Percentiles rank a stretch among this genome's conserved stretches.
Conservation (phyloP, 2,113 vertebrate genomes). For the Pogonocichla stellata region DNA sequence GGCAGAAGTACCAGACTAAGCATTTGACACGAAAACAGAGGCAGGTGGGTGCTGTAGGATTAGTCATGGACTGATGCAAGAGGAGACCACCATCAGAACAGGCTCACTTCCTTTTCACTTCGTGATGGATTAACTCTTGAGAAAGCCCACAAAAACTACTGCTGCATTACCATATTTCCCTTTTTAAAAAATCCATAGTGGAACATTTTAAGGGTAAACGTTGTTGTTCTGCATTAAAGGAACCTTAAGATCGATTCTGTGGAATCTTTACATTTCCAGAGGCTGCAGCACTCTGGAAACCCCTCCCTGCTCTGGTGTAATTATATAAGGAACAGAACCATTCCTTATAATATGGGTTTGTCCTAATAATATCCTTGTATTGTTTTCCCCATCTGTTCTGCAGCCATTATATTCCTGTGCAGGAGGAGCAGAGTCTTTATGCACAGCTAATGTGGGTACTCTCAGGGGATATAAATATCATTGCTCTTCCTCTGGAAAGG, state of each 20-base stretch:
- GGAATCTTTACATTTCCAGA: background rate
- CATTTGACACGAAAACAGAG: background rate
- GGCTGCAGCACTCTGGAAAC: background rate
- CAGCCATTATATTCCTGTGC: background rate
- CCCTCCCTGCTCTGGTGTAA: background rate
- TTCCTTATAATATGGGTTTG: background rate
- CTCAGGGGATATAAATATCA: constrained; percentile 8
- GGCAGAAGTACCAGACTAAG: background rate
- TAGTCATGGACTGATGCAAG: background rate
- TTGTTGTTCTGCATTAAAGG: background rate
- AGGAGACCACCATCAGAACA: background rate
- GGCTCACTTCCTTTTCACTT: background rate
- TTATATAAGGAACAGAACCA: background rate
- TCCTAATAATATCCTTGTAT: background rate
- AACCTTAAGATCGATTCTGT: accelerated
- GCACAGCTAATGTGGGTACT: background rate
- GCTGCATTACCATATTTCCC: background rate
- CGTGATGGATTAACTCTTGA: background rate
- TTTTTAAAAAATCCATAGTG: background rate
- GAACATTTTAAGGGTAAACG: background rate
- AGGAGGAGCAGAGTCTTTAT: background rate
- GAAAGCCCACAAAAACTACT: background rate
- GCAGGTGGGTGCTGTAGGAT: background rate
- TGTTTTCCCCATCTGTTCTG: constrained; percentile 1
- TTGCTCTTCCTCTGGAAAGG: background rate